A percentile compares a stretch with the other conserved stretches of the same genome.
Conservation (phyloP, 2,888 invertebrate genomes). For the Ectemnius cavifrons region DNA sequence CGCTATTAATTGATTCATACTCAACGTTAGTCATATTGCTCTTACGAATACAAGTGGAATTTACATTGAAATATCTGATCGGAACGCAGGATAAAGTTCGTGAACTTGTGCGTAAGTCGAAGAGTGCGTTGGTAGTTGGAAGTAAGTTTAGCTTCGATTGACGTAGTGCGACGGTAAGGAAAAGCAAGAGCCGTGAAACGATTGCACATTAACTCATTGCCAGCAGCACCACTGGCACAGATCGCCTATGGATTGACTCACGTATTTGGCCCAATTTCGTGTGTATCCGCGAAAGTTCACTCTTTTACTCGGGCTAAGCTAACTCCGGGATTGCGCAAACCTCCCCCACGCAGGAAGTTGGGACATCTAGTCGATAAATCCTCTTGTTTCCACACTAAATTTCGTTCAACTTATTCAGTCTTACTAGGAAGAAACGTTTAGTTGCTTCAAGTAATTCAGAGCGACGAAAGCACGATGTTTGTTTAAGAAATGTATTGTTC, state of each 20-base stretch:
- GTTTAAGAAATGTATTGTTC: background rate
- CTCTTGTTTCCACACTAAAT: no score
- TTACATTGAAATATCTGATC: background rate
- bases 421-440: no score
- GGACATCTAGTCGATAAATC: background rate
- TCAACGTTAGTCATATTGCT: no score
- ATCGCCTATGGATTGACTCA: background rate
- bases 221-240: background rate
- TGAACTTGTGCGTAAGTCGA: background rate
- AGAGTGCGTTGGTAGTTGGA: no score
- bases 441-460: no score
- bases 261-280: background rate
- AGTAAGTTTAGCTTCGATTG: background rate
- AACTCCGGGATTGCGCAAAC: background rate
- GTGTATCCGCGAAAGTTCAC: background rate
- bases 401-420: no score
- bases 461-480: background rate
- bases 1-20: background rate
- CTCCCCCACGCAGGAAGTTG: conserved; percentile 3
- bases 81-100: background rate
- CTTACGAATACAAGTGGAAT: background rate
- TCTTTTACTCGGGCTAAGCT: background rate
- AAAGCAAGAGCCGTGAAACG: background rate
- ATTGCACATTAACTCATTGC: conserved; percentile 4
- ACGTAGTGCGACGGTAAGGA: background rate